Conservation (phyloP, 2,888 invertebrate genomes). For the Andrena marginata region DNA sequence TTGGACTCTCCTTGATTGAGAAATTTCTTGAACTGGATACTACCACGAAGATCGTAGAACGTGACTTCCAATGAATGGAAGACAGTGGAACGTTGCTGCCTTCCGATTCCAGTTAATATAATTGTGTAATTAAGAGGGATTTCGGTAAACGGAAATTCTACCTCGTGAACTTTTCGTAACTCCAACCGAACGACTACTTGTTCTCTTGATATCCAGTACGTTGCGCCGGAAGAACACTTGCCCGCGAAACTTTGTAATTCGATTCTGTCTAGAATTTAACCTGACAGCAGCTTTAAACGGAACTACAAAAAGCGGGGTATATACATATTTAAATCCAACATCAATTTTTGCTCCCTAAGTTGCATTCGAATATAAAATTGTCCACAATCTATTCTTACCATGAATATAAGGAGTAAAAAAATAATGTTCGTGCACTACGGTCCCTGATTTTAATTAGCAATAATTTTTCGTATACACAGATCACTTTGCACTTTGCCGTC, state of each 20-base stretch:
- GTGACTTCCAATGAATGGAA: constrained; percentile 8
- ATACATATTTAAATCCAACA: constrained; percentile 3
- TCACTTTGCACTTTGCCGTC: no score
- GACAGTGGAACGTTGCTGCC: background rate
- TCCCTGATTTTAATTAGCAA: no score
- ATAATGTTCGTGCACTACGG: background rate
- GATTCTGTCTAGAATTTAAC: constrained; percentile 11
- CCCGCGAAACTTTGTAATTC: constrained; percentile 24
- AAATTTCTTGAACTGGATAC: background rate
- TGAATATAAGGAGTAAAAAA: background rate
- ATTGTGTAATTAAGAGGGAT: constrained; percentile 35
- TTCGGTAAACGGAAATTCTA: constrained; percentile 14
- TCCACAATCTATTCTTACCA: background rate
- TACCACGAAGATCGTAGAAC: constrained; percentile 6
- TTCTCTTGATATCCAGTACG: constrained; percentile 37
- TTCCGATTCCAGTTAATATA: constrained; percentile 11
- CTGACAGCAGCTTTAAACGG: background rate
- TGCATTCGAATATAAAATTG: background rate
- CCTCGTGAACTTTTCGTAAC: constrained; percentile 19
- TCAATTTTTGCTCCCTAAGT: background rate
- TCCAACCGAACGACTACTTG: constrained; percentile 18
- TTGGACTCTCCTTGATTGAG: constrained; percentile 4
- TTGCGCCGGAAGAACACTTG: constrained; percentile 34
- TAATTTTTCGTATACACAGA: no score
- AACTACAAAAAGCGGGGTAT: background rate